These are phyloP conservation scores for Alfaro cultratus DNA, from an alignment of 2,797 vertebrate genomes.

Conservation along the genomic window DNA sequence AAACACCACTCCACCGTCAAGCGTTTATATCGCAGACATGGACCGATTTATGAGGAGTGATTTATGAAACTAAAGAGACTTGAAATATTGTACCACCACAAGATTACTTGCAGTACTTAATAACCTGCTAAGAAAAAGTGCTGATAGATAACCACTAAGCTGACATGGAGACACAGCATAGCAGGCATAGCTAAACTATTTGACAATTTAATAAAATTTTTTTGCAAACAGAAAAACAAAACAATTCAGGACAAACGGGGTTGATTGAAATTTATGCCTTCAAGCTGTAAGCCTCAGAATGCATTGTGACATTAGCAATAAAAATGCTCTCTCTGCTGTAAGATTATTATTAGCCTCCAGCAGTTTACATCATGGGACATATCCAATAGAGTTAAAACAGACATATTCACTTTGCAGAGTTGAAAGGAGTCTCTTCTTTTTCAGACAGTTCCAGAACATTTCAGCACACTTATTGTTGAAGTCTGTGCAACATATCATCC, in stretches of 20 bases:
- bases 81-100: neutral
- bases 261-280: neutral
- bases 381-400: slow-evolving; percentile 53
- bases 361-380: slow-evolving; percentile 47
- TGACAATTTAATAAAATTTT: neutral
- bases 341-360: slow-evolving; percentile 52
- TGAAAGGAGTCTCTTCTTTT: slow-evolving; percentile 34
- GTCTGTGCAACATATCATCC: slow-evolving; percentile 43
- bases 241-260: neutral
- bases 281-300: slow-evolving; percentile 28
- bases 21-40: neutral
- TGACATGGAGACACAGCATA: neutral
- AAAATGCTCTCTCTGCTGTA: slow-evolving; percentile 30
- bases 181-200: neutral
- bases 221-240: neutral
- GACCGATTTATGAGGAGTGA: slow-evolving; percentile 18
- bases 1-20: slow-evolving; percentile 25
- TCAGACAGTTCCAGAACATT: slow-evolving; percentile 10
- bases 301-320: slow-evolving; percentile 29
- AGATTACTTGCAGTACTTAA: neutral
- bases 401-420: slow-evolving; percentile 40
- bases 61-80: neutral
- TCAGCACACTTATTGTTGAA: slow-evolving; percentile 33
- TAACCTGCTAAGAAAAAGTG: neutral
- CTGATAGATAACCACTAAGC: neutral